Percentiles rank a stretch among this genome's conserved stretches.
phyloP scores from a whole-genome alignment of 2,888 invertebrate species.

The Lasioglossum vierecki region DNA sequence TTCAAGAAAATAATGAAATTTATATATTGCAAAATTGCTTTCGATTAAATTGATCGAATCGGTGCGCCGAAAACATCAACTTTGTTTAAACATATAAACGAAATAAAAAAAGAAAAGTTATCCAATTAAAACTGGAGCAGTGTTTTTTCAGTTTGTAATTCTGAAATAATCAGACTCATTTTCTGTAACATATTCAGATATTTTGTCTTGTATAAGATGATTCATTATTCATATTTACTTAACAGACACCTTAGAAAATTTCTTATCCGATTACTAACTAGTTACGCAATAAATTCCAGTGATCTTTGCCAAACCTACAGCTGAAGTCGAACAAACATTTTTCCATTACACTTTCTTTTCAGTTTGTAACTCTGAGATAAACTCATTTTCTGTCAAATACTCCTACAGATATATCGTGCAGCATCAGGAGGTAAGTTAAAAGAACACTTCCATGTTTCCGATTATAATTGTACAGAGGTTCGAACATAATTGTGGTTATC shows the following conservation, averaged over 20 bases:
- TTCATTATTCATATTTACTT: background rate
- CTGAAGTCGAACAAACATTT: background rate
- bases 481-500: slow-evolving; percentile 72
- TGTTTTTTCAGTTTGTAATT: background rate
- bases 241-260: background rate
- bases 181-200: background rate
- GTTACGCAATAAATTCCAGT: background rate
- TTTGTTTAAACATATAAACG: too few species aligned
- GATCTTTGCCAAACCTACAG: background rate
- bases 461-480: slow-evolving; percentile 24
- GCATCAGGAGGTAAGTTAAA: background rate
- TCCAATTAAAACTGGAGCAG: too few species aligned
- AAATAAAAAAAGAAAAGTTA: too few species aligned
- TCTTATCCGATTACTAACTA: background rate
- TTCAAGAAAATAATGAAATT: too few species aligned
- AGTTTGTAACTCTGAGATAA: background rate
- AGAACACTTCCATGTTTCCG: background rate
- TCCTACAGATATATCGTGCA: background rate
- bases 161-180: background rate
- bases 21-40: too few species aligned
- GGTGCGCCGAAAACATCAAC: too few species aligned
- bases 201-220: background rate
- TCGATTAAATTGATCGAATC: too few species aligned
- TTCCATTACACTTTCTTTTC: background rate
- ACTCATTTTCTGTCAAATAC: background rate